Base-by-base conservation (phyloP, 2,113 vertebrate genomes). In the Sinocyclocheilus grahami region DNA sequence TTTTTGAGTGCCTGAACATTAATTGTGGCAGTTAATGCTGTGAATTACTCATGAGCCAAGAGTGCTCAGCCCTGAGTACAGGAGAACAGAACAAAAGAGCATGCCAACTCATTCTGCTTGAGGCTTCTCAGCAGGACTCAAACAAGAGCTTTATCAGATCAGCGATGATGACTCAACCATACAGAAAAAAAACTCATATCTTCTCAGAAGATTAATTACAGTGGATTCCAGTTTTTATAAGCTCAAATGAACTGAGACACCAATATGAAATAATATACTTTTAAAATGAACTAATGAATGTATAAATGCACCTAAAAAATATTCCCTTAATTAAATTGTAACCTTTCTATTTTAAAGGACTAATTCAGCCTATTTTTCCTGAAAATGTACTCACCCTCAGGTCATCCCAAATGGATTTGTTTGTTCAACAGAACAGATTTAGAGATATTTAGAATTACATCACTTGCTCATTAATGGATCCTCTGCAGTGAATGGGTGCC, bases 71-170 rank as follows among this genome's bases (percentile, higher is more conserved):
- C 72, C 48, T 11, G 46, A 79, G 77, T 20, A 13, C 53, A 60
- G 77, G 16, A 79, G 3, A 60, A 79, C 22, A 12, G 82, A 78
- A 60, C 46, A 71, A 42, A 87, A 75, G 22, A 42, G 48, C 8
- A 1, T 0, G 16, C 7, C n/a, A 55, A 33, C 51, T 78, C 7
- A n/a, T 39, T 39, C 22, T 16, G 53, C 33, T 62, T 55, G 20
- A 84, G 69, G 55, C 78, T 62, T 80, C 78, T 42, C 78, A 62
- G 78, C 12, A 11, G 51, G 78, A 79, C 22, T 33, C 77, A 33
- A 62, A 22, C 18, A 42, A 37, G 5, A 80, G 60, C 78, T 80
- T 62, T 62, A 80, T 62, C 30, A 37, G 55, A 80, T 80, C 78
- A 62, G 55, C 20, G 27, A 5, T 58, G 76, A 78, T 60, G 33